These are phyloP conservation scores for Phortica okadai DNA, from an alignment of 2,888 invertebrate genomes.

Conservation along the genomic window DNA sequence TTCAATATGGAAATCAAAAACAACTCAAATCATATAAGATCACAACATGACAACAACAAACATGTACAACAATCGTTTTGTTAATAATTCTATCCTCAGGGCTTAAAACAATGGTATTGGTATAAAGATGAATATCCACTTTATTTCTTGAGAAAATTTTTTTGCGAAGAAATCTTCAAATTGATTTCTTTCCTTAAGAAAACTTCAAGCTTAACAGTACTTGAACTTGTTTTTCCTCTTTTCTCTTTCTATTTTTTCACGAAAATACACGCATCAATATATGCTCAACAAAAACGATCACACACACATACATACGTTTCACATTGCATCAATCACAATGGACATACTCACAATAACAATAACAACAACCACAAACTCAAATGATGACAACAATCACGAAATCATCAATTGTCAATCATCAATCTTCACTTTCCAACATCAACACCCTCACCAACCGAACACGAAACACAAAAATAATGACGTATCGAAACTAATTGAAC, in stretches of 20 bases:
- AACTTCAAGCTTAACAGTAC: slow-evolving; percentile 51
- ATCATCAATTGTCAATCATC: slow-evolving; percentile 22
- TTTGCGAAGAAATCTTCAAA: too few relatives aligned
- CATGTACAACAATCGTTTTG: neutral
- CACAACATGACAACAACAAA: neutral
- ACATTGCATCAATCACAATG: slow-evolving; percentile 38
- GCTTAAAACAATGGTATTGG: neutral
- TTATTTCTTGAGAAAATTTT: neutral
- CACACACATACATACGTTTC: slow-evolving; percentile 45
- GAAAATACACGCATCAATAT: slow-evolving; percentile 44
- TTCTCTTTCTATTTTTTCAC: slow-evolving; percentile 61
- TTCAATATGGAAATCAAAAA: neutral
- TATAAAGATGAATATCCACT: neutral
- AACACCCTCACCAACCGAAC: neutral
- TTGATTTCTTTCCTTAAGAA: neutral
- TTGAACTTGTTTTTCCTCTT: slow-evolving; percentile 67
- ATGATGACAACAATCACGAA: slow-evolving; percentile 32
- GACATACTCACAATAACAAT: slow-evolving; percentile 39
- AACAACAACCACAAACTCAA: slow-evolving; percentile 35
- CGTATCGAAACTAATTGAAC: slow-evolving; percentile 9
- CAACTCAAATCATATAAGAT: neutral
- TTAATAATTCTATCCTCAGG: slow-evolving; percentile 12
- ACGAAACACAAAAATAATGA: neutral
- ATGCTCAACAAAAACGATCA: slow-evolving; percentile 37
- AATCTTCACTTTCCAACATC: neutral